Percentiles rank a stretch among this genome's conserved stretches.
phyloP scores from a whole-genome alignment of 2,113 vertebrate genomes.

The Vombatus ursinus region DNA sequence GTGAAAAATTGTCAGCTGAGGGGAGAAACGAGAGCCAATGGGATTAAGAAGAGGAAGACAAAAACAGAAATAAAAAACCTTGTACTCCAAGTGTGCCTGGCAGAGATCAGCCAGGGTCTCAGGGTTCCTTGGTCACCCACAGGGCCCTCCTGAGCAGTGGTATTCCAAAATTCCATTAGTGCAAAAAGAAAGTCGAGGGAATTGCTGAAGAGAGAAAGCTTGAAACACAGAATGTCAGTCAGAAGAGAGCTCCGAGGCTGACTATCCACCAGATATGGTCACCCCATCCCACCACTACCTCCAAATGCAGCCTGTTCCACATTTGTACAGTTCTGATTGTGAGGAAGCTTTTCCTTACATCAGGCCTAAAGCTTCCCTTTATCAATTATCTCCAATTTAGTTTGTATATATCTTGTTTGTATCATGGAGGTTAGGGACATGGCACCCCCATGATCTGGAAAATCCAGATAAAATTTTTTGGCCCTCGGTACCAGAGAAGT shows the following conservation, averaged over 20 bases:
- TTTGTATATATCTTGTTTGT: neutral
- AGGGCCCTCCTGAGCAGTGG: slow-evolving; percentile 1
- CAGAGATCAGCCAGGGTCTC: neutral
- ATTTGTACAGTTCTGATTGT: neutral
- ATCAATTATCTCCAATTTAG: neutral
- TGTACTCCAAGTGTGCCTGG: neutral
- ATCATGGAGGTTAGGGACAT: no score
- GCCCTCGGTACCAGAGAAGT: no score
- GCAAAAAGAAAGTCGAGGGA: neutral
- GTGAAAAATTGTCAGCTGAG: neutral
- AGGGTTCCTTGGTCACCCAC: neutral
- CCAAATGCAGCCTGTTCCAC: neutral
- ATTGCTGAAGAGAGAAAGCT: slow-evolving; percentile 10
- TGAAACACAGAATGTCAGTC: neutral
- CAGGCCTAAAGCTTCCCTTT: neutral
- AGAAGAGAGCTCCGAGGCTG: neutral
- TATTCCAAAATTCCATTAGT: slow-evolving; percentile 16
- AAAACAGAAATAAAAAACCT: no score
- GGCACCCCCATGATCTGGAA: no score
- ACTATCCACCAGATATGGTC: neutral
- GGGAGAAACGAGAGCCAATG: neutral
- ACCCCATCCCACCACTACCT: neutral
- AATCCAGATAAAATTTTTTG: no score
- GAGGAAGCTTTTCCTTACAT: neutral
- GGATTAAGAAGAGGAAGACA: neutral